Conservation (phyloP, 2,888 invertebrate genomes). For the Cistogaster globosa region DNA sequence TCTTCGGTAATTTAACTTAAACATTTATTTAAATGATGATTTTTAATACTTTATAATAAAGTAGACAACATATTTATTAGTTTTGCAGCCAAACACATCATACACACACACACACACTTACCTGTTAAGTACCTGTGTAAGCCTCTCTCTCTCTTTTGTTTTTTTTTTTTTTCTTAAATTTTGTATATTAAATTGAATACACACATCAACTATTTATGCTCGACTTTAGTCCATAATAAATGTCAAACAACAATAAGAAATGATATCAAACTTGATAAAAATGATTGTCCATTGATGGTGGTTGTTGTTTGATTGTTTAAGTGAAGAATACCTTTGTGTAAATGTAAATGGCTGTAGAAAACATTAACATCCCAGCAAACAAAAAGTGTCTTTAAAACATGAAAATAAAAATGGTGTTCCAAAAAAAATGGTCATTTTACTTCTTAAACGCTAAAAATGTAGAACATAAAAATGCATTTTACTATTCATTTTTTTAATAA, state of each 20-base stretch:
- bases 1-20: constrained; percentile 34
- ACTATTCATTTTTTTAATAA: too few species aligned
- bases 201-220: constrained; percentile 16
- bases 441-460: too few species aligned
- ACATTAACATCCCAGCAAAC: too few species aligned
- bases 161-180: constrained; percentile 8
- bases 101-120: background rate
- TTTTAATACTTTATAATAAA: constrained; percentile 23
- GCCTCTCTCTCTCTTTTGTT: background rate
- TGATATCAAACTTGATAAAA: constrained; percentile 6
- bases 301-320: background rate
- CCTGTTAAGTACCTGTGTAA: constrained; percentile 16
- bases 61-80: constrained; percentile 8
- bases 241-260: constrained; percentile 25
- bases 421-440: too few species aligned
- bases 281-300: constrained; percentile 31
- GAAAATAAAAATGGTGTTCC: too few species aligned
- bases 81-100: background rate
- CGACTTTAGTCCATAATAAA: constrained; percentile 35
- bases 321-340: background rate
- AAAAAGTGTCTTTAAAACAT: too few species aligned
- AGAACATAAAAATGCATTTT: too few species aligned
- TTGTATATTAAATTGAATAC: constrained; percentile 1
- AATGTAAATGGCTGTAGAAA: too few species aligned
- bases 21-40: constrained; percentile 73